Evolutionary conservation across 2,888 invertebrate genomes (phyloP), one percentile per base, ranked within the genome.

Genomic region (Meiosimyza decipiens): DNA sequence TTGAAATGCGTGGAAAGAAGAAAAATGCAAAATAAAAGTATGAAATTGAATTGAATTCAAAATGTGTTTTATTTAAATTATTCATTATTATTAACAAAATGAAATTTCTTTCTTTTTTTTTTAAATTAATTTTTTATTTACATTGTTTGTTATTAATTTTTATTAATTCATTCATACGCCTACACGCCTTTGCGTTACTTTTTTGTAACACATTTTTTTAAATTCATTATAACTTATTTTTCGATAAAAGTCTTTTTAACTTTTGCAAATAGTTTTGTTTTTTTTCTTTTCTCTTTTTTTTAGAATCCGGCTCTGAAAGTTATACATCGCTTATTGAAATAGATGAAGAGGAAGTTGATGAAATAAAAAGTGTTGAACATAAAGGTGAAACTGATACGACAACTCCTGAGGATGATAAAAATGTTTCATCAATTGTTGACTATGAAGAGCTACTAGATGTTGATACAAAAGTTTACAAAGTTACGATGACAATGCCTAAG

Each of bases 21-120:
- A 63, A 12, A 52, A 70, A 64, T 62, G 51, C 50, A 63, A n/a
- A 22, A 70, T 54, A 63, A 70, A 66, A 57, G 65, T 71, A 72
- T 72, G 72, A 74, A 75, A 74, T 73, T 74, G 62, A 74, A 74
- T 75, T 72, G 73, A 70, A 65, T 51, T 67, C 71, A 64, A 59
- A 55, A 40, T 59, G 71, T 71, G 64, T 65, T 71, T 65, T 71
- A 65, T 71, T 65, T 71, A 13, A 15, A 40, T 18, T 67, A 55
- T 54, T 67, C 55, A 67, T 55, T 55, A 67, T 55, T 55, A 55
- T 50, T 49, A 40, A 54, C 67, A 54, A 67, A 67, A 67, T 47
- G 2, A 55, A 18, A 22, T 66, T 67, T 54, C 18, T 55, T 47
- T 28, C 51, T 15, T 57, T 13, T 50, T n/a, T n/a, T n/a, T n/a